These are phyloP conservation scores for Anseranas semipalmata DNA, from an alignment of 2,113 vertebrate species.

Conservation along the genomic window DNA sequence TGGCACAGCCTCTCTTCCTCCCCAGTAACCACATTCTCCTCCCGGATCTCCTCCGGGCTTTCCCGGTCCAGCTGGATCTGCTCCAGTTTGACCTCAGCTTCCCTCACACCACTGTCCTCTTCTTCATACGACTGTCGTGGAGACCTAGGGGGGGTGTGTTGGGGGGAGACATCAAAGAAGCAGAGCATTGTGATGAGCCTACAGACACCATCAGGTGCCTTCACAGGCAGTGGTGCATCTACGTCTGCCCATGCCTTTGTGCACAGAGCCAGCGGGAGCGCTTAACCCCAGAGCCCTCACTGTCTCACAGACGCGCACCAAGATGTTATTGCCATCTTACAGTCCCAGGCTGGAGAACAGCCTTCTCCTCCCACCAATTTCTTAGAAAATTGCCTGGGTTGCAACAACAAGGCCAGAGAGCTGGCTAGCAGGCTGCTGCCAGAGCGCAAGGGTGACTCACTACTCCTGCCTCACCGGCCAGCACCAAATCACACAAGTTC, in stretches of 20 bases:
- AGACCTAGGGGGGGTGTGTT: conserved; percentile 54
- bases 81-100: conserved; percentile 77
- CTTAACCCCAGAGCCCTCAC: neutral
- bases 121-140: neutral
- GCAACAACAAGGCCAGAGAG: neutral
- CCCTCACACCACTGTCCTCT: conserved; percentile 57
- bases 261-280: neutral
- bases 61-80: conserved; percentile 74
- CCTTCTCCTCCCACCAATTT: neutral
- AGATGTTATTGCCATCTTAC: neutral
- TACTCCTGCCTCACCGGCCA: neutral
- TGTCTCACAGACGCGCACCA: neutral
- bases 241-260: neutral
- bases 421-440: neutral
- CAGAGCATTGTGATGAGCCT: neutral
- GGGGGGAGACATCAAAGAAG: neutral
- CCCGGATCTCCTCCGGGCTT: conserved; percentile 62
- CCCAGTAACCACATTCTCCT: conserved; percentile 71
- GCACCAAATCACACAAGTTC: neutral
- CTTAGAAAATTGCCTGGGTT: neutral
- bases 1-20: conserved; percentile 77
- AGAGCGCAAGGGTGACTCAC: neutral
- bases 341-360: neutral
- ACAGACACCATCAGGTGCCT: neutral
- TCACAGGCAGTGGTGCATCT: accelerated